Base-by-base conservation (phyloP, 1,140 invertebrate species). In the Ruditapes philippinarum region DNA sequence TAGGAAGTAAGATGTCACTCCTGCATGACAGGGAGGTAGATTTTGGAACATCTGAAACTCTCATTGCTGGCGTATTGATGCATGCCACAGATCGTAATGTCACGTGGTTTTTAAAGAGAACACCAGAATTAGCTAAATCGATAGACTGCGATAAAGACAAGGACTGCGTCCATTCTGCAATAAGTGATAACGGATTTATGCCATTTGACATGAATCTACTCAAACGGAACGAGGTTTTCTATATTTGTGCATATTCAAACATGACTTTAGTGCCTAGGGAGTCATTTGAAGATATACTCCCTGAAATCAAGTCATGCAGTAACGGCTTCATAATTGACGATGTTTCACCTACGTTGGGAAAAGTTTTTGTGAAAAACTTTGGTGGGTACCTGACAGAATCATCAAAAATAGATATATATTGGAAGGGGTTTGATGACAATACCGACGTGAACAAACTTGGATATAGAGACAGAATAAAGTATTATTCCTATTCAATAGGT, bases 251-350 rank as follows among this genome's bases (percentile, higher is more conserved):
- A 14, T 79, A 74, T 36, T 78, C 65, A 25, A 73, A 68, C n/a
- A n/a, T 42, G 17, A 78, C 74, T 33, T 45, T 28, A n/a, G 40
- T 78, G 0, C 31, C 25, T 28, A 78, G 85, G 40, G 62, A 88
- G 17, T 5, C 42, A n/a, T 80, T 80, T 33, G 51, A 45, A 11
- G 85, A 88, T 62, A 45, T 28, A n/a, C 78, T 80, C 1, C 33
- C 60, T n/a, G 62, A 88, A 90, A 70, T 86, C n/a, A 36, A 31
- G 22, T 74, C 57, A 11, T 91, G 90, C 40, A 91, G 90, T 65
- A 65, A 91, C 68, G 90, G 90, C 0, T 82, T 91, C 49, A 25
- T 89, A 22, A 49, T 91, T 4, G 79, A 91, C 65, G 40, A 60
- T 28, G 70, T n/a, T 7, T n/a, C 51, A 12, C 90, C 83, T 25